Evolutionary conservation across 2,888 invertebrate species (phyloP).

Genomic region (Hypercompe scribonia): DNA sequence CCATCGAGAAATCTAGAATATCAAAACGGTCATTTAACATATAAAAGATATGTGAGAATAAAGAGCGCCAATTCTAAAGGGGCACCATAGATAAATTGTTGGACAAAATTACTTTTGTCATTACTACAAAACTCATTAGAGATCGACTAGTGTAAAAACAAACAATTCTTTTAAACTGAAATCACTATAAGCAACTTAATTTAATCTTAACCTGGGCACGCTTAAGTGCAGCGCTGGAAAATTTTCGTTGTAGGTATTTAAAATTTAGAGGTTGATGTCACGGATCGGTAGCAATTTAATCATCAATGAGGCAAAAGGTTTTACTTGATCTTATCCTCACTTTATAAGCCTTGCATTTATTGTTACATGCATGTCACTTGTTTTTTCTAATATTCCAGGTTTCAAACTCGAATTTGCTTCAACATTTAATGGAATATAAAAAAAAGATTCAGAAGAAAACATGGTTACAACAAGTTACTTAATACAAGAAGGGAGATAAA

Average conservation of each 20-base stretch:
- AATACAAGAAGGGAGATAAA: not conserved
- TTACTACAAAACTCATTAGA: conserved; percentile 43
- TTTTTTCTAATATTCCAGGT: not conserved
- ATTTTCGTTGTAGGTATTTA: not conserved
- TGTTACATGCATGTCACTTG: not conserved
- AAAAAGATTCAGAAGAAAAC: too few relatives aligned
- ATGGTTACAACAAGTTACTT: not conserved
- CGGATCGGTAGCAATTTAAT: conserved; percentile 8
- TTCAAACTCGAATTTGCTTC: not conserved
- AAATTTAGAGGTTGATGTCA: conserved; percentile 10
- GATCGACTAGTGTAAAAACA: conserved; percentile 34
- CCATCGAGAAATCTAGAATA: not conserved
- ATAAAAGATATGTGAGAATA: conserved; percentile 14
- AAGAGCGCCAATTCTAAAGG: conserved; percentile 6
- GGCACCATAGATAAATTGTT: conserved; percentile 14
- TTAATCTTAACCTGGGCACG: conserved; percentile 23
- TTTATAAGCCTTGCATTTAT: conserved; percentile 13
- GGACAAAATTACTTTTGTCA: conserved; percentile 33
- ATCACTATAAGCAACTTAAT: conserved; percentile 33
- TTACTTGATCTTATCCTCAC: conserved; percentile 11
- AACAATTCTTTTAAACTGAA: conserved; percentile 37
- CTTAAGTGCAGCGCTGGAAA: not conserved
- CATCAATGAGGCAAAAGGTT: conserved; percentile 16
- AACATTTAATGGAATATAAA: not conserved
- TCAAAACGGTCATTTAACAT: conserved; percentile 1